Conservation (phyloP, 2,113 vertebrate genomes). For the Paratilapia polleni region DNA sequence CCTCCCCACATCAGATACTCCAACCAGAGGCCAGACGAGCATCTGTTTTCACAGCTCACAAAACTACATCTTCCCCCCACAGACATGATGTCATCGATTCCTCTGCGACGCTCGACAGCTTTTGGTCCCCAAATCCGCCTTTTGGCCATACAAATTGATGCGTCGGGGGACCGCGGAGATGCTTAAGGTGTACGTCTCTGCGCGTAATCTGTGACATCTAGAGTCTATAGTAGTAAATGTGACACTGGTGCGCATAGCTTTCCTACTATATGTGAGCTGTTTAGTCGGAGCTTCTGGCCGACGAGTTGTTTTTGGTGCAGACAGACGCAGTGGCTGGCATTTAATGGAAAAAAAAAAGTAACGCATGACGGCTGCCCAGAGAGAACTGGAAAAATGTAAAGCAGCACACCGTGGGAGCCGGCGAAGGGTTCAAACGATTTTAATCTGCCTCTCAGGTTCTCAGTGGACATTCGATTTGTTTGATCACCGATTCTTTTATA, state of each 20-base stretch:
- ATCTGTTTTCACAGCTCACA: conserved; percentile 71
- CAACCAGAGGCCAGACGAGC: conserved; percentile 73
- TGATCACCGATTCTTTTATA: conserved; percentile 14
- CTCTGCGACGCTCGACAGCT: conserved; percentile 60
- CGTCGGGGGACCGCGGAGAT: background rate
- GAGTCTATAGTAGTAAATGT: conserved; percentile 46
- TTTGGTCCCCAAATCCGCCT: conserved; percentile 23
- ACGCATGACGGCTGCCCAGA: conserved; percentile 59
- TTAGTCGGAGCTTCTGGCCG: conserved; percentile 29
- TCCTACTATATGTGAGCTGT: conserved; percentile 16
- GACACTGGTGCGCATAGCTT: conserved; percentile 34
- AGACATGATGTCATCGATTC: conserved; percentile 82
- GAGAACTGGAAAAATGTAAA: conserved; percentile 47
- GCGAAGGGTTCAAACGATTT: conserved; percentile 24
- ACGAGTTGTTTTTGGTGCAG: conserved; percentile 72
- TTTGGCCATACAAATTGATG: conserved; percentile 14
- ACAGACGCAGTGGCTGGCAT: conserved; percentile 78
- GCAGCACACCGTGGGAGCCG: conserved; percentile 17
- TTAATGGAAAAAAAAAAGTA: conserved; percentile 52
- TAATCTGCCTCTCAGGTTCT: background rate
- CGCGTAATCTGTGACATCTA: conserved; percentile 56
- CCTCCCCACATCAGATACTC: conserved; percentile 48
- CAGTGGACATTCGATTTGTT: background rate
- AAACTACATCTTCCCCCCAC: conserved; percentile 56
- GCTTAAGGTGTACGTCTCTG: conserved; percentile 27